Evolutionary conservation across 2,113 vertebrate species (phyloP), one percentile per base, ranked within the genome.

Genomic region (Ascaphus truei): DNA sequence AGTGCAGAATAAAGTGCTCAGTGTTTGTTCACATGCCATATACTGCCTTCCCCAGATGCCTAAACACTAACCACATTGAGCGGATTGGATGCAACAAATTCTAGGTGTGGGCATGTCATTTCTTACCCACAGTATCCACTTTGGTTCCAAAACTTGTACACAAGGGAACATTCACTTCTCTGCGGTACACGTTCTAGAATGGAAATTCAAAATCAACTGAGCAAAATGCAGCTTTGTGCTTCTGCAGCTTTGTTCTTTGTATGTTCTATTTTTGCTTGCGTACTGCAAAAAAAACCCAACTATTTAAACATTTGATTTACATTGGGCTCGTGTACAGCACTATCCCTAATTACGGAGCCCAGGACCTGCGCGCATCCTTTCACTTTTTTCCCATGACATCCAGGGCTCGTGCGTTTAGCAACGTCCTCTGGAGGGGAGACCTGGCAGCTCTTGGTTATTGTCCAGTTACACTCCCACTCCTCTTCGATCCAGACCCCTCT

Each of bases 401-500:
- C 48, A 31, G n/a, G n/a, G 2, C 30, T 52, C 23, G 2, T 37
- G 10, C 23, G 41, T 6, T 8, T 31, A 8, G 5, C 10, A 11
- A 31, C 12, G 13, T 33, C 7, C 25, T 39, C 1, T 10, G 5
- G 20, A 9, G 16, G 43, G 20, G 43, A 3, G 18, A 22, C 23
- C n/a, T n/a, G n/a, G n/a, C n/a, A n/a, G 8, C 43, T 7, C 43
- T 43, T 16, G 20, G 29, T 43, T 30, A n/a, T 61, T 16, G 33
- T 43, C n/a, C 11, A 51, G 23, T 12, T 39, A 34, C 16, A 34
- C 22, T 51, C 20, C 11, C 7, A 23, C 9, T 64, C 52, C 55
- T 53, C n/a, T 43, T 29, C 59, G 43, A 41, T 62, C 39, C 53
- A 18, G 57, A 37, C 18, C 48, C 68, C 33, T 56, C 37, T 39